A percentile compares a stretch with the other conserved stretches of the same genome.
Conservation (phyloP, 2,113 vertebrate genomes). For the Nanorana parkeri region DNA sequence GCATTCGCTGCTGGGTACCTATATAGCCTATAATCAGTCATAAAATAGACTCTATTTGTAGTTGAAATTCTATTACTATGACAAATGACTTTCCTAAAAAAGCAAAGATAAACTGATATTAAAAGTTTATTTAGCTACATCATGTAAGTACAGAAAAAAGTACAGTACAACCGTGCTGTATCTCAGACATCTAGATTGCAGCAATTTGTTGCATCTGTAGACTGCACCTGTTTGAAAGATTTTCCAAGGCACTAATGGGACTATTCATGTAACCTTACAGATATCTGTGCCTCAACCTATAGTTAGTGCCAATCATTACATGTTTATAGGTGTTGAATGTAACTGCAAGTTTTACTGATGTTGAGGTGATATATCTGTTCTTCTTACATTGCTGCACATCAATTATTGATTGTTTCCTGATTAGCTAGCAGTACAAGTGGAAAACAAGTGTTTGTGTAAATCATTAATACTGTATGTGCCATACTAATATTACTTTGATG, state of each 20-base stretch:
- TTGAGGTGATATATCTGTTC: neutral
- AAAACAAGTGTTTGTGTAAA: neutral
- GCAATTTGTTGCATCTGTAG: conserved; percentile 5
- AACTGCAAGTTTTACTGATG: conserved; percentile 1
- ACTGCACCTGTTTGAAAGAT: conserved; percentile 5
- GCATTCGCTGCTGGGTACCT: too few relatives aligned
- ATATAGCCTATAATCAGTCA: too few relatives aligned
- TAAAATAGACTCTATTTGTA: too few relatives aligned
- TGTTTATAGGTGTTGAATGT: neutral
- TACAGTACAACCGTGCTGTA: neutral
- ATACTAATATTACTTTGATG: too few relatives aligned
- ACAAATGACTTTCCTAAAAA: conserved; percentile 1
- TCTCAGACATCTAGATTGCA: neutral
- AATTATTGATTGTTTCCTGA: too few relatives aligned
- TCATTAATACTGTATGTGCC: neutral
- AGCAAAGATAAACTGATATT: neutral
- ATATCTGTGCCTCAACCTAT: conserved; percentile 2
- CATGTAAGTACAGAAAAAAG: neutral
- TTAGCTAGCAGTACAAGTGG: too few relatives aligned
- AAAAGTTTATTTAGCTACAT: neutral
- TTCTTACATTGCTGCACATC: too few relatives aligned
- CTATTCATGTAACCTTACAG: conserved; percentile 18
- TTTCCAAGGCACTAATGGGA: neutral
- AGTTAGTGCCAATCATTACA: conserved; percentile 12
- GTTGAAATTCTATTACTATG: neutral